Conservation (phyloP, 2,113 vertebrate genomes). For the Sceloporus tristichus region DNA sequence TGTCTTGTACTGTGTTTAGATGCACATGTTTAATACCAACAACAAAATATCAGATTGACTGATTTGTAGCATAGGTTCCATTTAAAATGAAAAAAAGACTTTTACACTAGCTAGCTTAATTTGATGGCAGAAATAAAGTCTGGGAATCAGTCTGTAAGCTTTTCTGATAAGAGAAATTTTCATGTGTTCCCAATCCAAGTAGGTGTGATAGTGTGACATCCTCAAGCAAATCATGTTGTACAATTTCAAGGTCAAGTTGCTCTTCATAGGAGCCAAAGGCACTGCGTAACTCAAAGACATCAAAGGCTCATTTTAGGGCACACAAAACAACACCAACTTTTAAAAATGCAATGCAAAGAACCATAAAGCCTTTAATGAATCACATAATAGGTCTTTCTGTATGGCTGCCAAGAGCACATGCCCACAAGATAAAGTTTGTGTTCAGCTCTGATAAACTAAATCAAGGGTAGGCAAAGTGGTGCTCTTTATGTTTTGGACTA, state of each 20-base stretch:
- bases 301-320: not conserved
- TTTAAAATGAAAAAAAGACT: not conserved
- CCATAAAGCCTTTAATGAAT: not conserved
- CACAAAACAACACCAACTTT: not conserved
- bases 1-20: too few relatives aligned
- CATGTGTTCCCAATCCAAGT: too few relatives aligned
- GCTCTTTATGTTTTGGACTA: too few relatives aligned
- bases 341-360: not conserved
- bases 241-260: not conserved
- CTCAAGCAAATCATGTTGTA: not conserved
- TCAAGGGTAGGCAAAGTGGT: too few relatives aligned
- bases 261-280: not conserved
- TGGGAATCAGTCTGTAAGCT: not conserved
- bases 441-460: too few relatives aligned
- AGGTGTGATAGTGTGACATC: not conserved
- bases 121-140: not conserved
- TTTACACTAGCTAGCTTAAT: not conserved
- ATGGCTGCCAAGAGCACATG: not conserved
- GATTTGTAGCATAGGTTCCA: not conserved
- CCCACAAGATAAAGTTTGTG: too few relatives aligned
- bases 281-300: not conserved
- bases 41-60: too few relatives aligned
- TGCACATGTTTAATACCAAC: too few relatives aligned
- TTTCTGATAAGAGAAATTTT: not conserved
- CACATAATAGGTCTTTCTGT: not conserved